Evolutionary conservation across 2,113 vertebrate genomes (phyloP).

Genomic region (Dolichallabes microphthalmus): DNA sequence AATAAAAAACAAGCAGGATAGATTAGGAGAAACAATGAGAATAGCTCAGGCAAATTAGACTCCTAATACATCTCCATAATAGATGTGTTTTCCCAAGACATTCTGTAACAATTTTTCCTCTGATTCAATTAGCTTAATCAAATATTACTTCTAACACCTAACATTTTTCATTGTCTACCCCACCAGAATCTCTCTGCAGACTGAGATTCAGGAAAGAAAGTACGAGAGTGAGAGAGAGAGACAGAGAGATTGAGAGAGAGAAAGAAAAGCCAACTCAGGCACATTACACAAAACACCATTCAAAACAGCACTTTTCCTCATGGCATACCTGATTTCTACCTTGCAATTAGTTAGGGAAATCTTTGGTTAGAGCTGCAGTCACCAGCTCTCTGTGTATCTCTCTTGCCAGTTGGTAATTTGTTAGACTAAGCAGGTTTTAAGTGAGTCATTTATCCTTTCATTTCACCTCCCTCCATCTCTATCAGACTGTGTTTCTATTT

Average conservation of each 20-base stretch:
- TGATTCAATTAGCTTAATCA: constrained; percentile 67
- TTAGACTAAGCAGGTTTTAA: constrained; percentile 41
- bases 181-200: constrained; percentile 56
- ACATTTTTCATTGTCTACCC: constrained; percentile 69
- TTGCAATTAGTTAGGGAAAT: constrained; percentile 57
- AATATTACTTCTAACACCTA: constrained; percentile 66
- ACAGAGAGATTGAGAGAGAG: constrained; percentile 22
- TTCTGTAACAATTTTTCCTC: constrained; percentile 63
- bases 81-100: constrained; percentile 66
- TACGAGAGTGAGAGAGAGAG: constrained; percentile 13
- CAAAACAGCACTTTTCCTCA: not conserved
- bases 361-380: constrained; percentile 43
- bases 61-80: constrained; percentile 64
- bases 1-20: constrained; percentile 46
- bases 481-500: constrained; percentile 26
- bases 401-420: constrained; percentile 58
- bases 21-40: constrained; percentile 49
- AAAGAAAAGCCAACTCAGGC: constrained; percentile 18
- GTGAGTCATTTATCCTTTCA: constrained; percentile 35
- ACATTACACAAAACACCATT: constrained; percentile 40
- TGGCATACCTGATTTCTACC: constrained; percentile 20
- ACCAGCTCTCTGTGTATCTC: constrained; percentile 59
- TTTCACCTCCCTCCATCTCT: constrained; percentile 10
- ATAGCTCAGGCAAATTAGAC: constrained; percentile 60
- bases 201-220: constrained; percentile 23